These are phyloP conservation scores for Spilarctia lutea DNA, from an alignment of 2,888 invertebrate species.

Conservation along the genomic window DNA sequence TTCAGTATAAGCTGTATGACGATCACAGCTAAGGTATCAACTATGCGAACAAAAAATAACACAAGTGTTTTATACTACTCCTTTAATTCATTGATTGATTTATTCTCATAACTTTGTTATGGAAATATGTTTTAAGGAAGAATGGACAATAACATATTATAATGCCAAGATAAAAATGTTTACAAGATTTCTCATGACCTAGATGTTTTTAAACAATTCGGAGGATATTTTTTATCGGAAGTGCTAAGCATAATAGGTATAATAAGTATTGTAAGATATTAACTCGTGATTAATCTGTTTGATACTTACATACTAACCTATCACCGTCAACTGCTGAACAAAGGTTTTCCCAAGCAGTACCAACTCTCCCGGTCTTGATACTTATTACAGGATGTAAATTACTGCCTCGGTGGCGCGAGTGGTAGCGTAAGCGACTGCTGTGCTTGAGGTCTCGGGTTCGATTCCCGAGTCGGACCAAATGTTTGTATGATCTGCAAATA, in stretches of 20 bases:
- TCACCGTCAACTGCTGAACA: no score
- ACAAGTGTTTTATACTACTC: not conserved
- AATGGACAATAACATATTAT: not conserved
- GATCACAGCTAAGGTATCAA: not conserved
- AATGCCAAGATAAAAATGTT: not conserved
- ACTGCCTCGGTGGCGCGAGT: no score
- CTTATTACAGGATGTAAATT: not conserved
- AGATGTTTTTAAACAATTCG: not conserved
- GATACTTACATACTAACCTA: not conserved
- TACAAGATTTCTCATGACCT: not conserved
- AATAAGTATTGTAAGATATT: not conserved
- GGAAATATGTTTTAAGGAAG: not conserved
- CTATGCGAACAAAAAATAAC: not conserved
- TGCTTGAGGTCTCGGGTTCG: no score
- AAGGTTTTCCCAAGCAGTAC: no score
- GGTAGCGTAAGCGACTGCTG: no score
- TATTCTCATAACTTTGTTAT: not conserved
- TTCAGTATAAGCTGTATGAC: no score
- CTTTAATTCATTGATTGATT: not conserved
- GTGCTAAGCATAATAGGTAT: not conserved
- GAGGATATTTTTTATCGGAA: not conserved
- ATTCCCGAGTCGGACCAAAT: no score
- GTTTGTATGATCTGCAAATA: no score
- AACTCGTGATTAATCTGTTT: not conserved
- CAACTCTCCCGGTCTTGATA: no score